Evolutionary conservation across 1,140 invertebrate species (phyloP).

Genomic region (Littorina saxatilis): DNA sequence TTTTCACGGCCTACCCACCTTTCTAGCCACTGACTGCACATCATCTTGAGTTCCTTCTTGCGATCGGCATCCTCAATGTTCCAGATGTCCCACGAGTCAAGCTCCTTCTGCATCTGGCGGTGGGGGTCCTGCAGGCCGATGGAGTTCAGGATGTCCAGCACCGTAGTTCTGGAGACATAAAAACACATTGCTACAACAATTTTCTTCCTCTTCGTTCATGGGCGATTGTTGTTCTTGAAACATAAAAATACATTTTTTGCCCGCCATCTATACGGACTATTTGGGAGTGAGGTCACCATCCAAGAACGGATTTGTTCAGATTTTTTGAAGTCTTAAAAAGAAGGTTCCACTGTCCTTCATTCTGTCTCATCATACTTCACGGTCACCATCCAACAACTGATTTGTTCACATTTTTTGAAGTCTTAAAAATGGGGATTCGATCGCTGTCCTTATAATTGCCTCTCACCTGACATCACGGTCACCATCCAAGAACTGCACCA

Average conservation of each 20-base stretch:
- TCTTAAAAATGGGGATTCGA: no score
- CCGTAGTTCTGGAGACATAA: constrained; percentile 47
- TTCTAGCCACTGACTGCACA: constrained; percentile 70
- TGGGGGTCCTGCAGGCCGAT: constrained; percentile 69
- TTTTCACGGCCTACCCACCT: no score
- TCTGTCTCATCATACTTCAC: constrained; percentile 69
- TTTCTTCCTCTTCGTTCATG: no score
- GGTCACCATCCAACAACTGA: constrained; percentile 72
- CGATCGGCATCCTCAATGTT: constrained; percentile 69
- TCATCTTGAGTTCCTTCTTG: constrained; percentile 62
- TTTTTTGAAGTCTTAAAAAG: no score
- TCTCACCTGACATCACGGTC: constrained; percentile 71
- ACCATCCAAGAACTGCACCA: constrained; percentile 72
- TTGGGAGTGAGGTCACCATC: background rate
- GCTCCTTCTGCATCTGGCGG: constrained; percentile 67
- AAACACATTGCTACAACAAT: background rate
- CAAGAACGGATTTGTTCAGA: no score
- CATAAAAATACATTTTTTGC: no score
- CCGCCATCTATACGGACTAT: no score
- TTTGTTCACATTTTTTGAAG: no score
- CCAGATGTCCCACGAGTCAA: constrained; percentile 75
- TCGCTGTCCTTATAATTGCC: background rate
- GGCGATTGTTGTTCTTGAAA: no score
- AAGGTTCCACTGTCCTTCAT: no score
- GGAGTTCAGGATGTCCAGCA: constrained; percentile 55